Percentiles rank a stretch among this genome's conserved stretches.
Evolutionary conservation across 2,113 vertebrate species (phyloP).

Genomic region (Picathartes gymnocephalus): DNA sequence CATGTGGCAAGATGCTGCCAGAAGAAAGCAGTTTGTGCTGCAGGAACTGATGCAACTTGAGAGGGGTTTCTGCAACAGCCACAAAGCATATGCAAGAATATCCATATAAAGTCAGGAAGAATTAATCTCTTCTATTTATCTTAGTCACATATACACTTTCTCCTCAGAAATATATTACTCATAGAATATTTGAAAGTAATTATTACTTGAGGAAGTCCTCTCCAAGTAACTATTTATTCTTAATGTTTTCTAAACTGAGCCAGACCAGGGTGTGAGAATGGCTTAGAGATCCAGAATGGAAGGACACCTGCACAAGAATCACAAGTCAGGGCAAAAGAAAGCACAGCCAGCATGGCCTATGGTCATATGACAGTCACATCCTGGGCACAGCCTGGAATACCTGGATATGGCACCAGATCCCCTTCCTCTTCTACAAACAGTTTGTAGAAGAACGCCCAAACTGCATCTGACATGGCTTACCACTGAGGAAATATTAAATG

Average conservation of each 20-base stretch:
- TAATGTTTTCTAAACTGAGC: not conserved
- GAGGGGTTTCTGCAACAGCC: not conserved
- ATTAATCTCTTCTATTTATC: not conserved
- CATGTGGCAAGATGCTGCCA: not conserved
- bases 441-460: not conserved
- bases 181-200: not conserved
- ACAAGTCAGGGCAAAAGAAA: not conserved
- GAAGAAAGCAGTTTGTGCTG: not conserved
- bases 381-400: not conserved
- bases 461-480: too few species aligned
- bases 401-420: not conserved
- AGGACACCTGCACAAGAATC: not conserved
- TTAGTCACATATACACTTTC: not conserved
- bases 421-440: not conserved
- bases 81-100: not conserved
- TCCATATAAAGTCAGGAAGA: not conserved
- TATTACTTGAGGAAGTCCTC: not conserved
- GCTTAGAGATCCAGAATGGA: not conserved
- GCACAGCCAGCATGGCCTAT: not conserved
- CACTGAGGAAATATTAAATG: not conserved
- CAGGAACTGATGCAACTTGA: conserved; percentile 10
- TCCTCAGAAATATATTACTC: not conserved
- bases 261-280: not conserved
- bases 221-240: not conserved
- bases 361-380: not conserved